A percentile compares a stretch with the other conserved stretches of the same genome.
phyloP scores from a whole-genome alignment of 2,888 invertebrate species.

The Amorpha juglandis region DNA sequence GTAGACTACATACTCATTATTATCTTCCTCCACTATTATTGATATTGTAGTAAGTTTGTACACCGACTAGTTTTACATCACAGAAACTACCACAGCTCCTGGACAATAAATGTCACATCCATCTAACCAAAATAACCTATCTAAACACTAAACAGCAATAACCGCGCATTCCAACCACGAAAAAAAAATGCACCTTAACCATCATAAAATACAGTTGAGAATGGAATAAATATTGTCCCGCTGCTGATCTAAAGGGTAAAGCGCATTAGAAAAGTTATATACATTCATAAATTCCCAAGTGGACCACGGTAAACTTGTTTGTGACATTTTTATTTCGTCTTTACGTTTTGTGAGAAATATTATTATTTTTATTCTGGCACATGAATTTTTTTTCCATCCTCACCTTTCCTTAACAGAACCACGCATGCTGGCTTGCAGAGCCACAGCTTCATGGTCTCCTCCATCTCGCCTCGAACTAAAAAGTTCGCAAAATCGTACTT shows the following conservation, averaged over 20 bases:
- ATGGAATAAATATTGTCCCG: background rate
- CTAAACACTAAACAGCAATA: constrained; percentile 35
- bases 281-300: constrained; percentile 45
- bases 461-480: too few relatives aligned
- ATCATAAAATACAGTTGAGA: background rate
- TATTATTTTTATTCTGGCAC: background rate
- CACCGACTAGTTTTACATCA: too few relatives aligned
- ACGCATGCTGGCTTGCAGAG: too few relatives aligned
- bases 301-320: constrained; percentile 36
- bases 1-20: too few relatives aligned
- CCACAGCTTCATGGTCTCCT: too few relatives aligned
- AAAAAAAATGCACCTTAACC: constrained; percentile 29
- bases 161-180: constrained; percentile 13
- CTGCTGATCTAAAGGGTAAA: constrained; percentile 4
- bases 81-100: background rate
- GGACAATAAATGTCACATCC: constrained; percentile 34
- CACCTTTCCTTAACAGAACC: too few relatives aligned
- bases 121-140: constrained; percentile 34
- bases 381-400: too few relatives aligned
- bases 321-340: constrained; percentile 35
- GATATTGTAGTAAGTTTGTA: too few relatives aligned
- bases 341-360: background rate
- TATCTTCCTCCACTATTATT: too few relatives aligned
- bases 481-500: too few relatives aligned
- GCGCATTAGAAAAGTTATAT: constrained; percentile 44